A percentile compares a stretch with the other conserved stretches of the same genome.
Evolutionary conservation across 2,888 invertebrate genomes (phyloP).

Genomic region (Cephalotes varians): DNA sequence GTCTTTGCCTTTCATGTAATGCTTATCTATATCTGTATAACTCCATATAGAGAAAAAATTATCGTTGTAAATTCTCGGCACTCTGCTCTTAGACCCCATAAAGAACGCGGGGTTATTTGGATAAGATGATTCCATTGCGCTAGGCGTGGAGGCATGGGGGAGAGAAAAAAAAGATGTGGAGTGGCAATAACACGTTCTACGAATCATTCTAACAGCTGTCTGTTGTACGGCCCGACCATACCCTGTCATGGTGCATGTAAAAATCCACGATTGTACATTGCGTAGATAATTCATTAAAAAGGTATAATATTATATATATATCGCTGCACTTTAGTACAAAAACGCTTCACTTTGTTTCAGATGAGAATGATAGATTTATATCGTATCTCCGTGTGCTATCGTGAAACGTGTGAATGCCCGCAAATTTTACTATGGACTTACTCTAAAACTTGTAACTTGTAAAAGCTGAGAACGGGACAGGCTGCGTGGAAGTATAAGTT

Average conservation of each 20-base stretch:
- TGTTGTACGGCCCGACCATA: slow-evolving; percentile 76
- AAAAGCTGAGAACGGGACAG: slow-evolving; percentile 37
- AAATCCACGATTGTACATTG: slow-evolving; percentile 80
- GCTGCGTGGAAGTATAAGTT: slow-evolving; percentile 24
- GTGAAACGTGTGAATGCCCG: slow-evolving; percentile 79
- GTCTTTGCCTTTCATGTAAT: slow-evolving; percentile 49
- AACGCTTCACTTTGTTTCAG: slow-evolving; percentile 82
- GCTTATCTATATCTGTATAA: slow-evolving; percentile 53
- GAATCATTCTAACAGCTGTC: slow-evolving; percentile 58
- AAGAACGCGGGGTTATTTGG: not conserved
- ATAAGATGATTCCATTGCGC: not conserved
- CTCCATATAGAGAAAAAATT: slow-evolving; percentile 41
- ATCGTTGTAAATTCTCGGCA: slow-evolving; percentile 35
- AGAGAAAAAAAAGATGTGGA: slow-evolving; percentile 29
- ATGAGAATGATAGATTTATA: slow-evolving; percentile 79
- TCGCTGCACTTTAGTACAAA: slow-evolving; percentile 85
- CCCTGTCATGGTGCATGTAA: slow-evolving; percentile 79
- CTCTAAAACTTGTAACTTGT: slow-evolving; percentile 44
- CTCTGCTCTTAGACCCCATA: slow-evolving; percentile 26
- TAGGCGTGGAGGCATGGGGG: not conserved
- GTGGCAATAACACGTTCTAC: slow-evolving; percentile 46
- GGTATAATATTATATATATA: slow-evolving; percentile 75
- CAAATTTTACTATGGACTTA: slow-evolving; percentile 73
- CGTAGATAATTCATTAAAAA: slow-evolving; percentile 80
- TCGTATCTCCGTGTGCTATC: slow-evolving; percentile 78